Conservation (phyloP, 2,888 invertebrate species). For the Taphrorychus bicolor region DNA sequence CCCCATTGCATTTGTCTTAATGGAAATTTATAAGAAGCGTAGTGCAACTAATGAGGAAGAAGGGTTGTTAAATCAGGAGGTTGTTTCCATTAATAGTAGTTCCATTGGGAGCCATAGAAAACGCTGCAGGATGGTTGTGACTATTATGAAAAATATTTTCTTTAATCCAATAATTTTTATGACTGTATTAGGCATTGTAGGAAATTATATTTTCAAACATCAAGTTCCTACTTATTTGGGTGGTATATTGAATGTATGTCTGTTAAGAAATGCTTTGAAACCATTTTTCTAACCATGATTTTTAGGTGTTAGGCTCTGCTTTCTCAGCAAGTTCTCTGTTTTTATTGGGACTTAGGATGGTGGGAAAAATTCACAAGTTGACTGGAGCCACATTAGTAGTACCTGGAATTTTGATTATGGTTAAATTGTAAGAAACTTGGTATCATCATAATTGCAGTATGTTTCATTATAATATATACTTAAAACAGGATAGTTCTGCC, state of each 20-base stretch:
- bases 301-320: constrained; percentile 80
- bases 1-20: constrained; percentile 86
- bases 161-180: constrained; percentile 90
- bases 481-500: constrained; percentile 77
- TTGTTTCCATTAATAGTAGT: constrained; percentile 42
- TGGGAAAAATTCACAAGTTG: constrained; percentile 84
- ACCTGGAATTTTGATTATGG: constrained; percentile 86
- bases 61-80: constrained; percentile 48
- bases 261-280: background rate
- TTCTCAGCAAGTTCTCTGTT: constrained; percentile 93
- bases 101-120: constrained; percentile 46
- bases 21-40: constrained; percentile 74
- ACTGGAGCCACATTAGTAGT: constrained; percentile 80
- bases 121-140: constrained; percentile 53
- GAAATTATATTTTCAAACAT: constrained; percentile 82
- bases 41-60: constrained; percentile 50
- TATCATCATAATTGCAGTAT: no score
- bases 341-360: constrained; percentile 89
- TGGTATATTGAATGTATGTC: constrained; percentile 75
- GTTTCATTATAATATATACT: background rate
- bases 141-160: constrained; percentile 54
- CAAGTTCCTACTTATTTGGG: constrained; percentile 77
- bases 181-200: constrained; percentile 89
- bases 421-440: constrained; percentile 90
- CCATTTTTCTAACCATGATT: constrained; percentile 28